Base-by-base conservation (phyloP, 1,140 invertebrate genomes). In the Zaprionus africanus region DNA sequence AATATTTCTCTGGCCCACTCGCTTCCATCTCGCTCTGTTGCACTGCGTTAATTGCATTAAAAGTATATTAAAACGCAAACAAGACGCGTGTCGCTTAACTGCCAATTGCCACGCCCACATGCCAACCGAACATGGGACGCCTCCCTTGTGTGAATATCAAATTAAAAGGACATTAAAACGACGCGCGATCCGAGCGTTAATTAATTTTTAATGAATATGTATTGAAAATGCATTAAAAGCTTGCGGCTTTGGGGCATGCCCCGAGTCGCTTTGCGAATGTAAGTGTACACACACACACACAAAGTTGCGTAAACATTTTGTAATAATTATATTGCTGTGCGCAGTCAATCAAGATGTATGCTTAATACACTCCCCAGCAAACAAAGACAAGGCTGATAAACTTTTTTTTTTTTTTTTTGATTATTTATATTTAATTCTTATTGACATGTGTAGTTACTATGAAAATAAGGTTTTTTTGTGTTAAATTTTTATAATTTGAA, bases 171-270 rank as follows among this genome's bases (percentile, higher is more conserved):
- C 72, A 87, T 86, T 82, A 61, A 77, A 73, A 53, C 43, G 49
- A 46, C 38, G 65, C 56, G 24, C 41, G 41, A 67, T 69, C 46
- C 59, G 57, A 54, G 56, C 73, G 56, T 71, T 82, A 80, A 87
- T 87, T 87, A 87, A 87, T 83, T 81, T 83, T 83, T 88, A 81
- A 88, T 87, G 80, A 74, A 71, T 74, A 87, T 79, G 58, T 87
- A 86, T 86, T 78, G 83, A 74, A 78, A 82, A 87, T 73, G 80
- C 83, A 86, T 80, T 87, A 73, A 69, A 71, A 59, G 58, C 49
- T 63, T 56, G 61, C 57, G 72, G 76, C 66, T 36, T 38, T 24
- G 22, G 46, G 57, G 34, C 43, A 56, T 31, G 15, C 22, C 56
- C 56, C 13, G 7, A 36, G 28, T 15, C 43, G 19, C n/a, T 46